Evolutionary conservation across 2,888 invertebrate species (phyloP).

Genomic region (Clusia tigrina): DNA sequence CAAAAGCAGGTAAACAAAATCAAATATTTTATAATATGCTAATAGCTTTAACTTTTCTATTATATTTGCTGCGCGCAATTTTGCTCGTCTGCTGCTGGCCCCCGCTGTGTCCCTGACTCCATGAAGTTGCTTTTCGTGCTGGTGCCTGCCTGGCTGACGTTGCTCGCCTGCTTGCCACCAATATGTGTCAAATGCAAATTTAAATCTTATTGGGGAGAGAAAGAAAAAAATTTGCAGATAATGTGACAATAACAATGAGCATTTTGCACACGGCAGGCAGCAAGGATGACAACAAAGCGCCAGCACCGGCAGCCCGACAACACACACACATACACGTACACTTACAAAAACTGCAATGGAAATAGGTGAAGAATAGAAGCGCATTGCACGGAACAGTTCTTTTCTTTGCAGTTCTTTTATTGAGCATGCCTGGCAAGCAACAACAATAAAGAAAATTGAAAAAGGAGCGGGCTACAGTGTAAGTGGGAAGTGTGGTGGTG

Average conservation of each 20-base stretch:
- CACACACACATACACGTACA: neutral
- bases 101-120: too few species aligned
- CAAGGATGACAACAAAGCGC: neutral
- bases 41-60: conserved; percentile 1
- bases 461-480: neutral
- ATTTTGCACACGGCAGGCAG: neutral
- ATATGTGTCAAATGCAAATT: conserved; percentile 58
- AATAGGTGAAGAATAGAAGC: neutral
- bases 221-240: conserved; percentile 50
- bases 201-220: conserved; percentile 59
- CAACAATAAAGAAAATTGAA: neutral
- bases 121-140: neutral
- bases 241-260: conserved; percentile 50
- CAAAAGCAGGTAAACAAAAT: conserved; percentile 1
- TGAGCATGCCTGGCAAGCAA: too few species aligned
- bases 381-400: neutral
- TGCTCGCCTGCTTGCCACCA: conserved; percentile 26
- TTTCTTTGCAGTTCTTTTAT: neutral
- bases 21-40: neutral
- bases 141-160: too few species aligned
- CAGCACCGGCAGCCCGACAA: neutral
- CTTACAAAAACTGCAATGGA: neutral
- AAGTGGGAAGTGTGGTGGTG: neutral
- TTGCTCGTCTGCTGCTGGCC: neutral
- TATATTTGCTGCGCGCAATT: neutral